Evolutionary conservation across 2,888 invertebrate genomes (phyloP).

Genomic region (Chrysina gloriosa): DNA sequence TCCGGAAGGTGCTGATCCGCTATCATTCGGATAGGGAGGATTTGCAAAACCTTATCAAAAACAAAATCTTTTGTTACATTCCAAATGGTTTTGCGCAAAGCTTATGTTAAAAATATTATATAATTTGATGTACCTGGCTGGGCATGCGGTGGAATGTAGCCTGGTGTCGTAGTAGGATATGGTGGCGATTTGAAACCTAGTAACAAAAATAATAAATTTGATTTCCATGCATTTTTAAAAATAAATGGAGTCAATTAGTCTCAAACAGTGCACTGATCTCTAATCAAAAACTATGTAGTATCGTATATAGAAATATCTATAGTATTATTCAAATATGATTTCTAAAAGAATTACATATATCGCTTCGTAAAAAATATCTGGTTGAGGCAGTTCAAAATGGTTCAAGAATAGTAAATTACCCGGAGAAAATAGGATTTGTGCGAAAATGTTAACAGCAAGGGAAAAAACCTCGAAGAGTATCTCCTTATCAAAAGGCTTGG

Average conservation of each 20-base stretch:
- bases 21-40: not conserved
- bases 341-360: too few species aligned
- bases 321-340: too few species aligned
- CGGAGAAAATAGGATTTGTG: too few species aligned
- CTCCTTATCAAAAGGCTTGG: too few species aligned
- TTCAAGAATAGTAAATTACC: too few species aligned
- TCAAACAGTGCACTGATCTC: too few species aligned
- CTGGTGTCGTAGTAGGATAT: slow-evolving; percentile 11
- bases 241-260: not conserved
- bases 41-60: not conserved
- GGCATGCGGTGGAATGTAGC: slow-evolving; percentile 1
- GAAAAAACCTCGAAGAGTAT: too few species aligned
- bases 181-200: not conserved
- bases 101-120: not conserved
- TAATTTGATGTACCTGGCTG: not conserved
- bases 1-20: not conserved
- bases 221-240: not conserved
- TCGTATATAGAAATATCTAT: too few species aligned
- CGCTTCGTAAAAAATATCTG: too few species aligned
- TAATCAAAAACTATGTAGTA: too few species aligned
- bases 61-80: not conserved
- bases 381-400: too few species aligned
- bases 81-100: not conserved
- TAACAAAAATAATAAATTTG: not conserved
- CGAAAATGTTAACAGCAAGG: too few species aligned